Percentiles rank a stretch among this genome's conserved stretches.
These are phyloP conservation scores for Busseola fusca DNA, from an alignment of 2,888 invertebrate genomes.

Conservation along the genomic window DNA sequence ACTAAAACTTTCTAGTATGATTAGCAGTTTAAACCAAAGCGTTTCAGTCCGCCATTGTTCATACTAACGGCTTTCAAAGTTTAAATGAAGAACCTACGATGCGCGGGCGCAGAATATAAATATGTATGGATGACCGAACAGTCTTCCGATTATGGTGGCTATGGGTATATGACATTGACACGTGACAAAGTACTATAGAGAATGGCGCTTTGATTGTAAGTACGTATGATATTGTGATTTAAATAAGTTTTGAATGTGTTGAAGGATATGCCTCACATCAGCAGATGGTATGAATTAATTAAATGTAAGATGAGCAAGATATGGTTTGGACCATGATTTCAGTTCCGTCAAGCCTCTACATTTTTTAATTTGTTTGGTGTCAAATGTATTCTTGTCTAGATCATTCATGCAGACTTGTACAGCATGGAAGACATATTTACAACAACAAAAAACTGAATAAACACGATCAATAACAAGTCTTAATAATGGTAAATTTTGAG, in stretches of 20 bases:
- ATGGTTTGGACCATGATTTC: background rate
- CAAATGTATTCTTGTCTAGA: too few species aligned
- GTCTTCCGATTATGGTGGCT: conserved; percentile 53
- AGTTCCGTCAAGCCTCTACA: background rate
- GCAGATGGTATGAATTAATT: background rate
- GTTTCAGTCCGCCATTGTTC: conserved; percentile 50
- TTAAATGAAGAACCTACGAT: conserved; percentile 28
- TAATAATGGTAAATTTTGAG: background rate
- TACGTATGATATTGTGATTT: conserved; percentile 23
- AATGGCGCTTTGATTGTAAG: conserved; percentile 21
- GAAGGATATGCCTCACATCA: background rate
- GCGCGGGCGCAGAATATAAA: conserved; percentile 58
- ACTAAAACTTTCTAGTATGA: conserved; percentile 28
- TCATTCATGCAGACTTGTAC: background rate
- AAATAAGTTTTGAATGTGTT: conserved; percentile 3
- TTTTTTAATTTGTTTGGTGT: background rate
- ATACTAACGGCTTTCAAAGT: conserved; percentile 49
- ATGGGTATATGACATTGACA: conserved; percentile 50
- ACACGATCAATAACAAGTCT: background rate
- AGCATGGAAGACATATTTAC: background rate
- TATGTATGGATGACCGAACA: conserved; percentile 45
- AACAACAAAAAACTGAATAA: background rate
- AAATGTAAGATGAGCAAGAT: background rate
- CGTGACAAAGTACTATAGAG: conserved; percentile 45
- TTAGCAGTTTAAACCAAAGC: conserved; percentile 36